These are phyloP conservation scores for Sphenopsis melanotis DNA, from an alignment of 2,797 vertebrate species.

Conservation along the genomic window DNA sequence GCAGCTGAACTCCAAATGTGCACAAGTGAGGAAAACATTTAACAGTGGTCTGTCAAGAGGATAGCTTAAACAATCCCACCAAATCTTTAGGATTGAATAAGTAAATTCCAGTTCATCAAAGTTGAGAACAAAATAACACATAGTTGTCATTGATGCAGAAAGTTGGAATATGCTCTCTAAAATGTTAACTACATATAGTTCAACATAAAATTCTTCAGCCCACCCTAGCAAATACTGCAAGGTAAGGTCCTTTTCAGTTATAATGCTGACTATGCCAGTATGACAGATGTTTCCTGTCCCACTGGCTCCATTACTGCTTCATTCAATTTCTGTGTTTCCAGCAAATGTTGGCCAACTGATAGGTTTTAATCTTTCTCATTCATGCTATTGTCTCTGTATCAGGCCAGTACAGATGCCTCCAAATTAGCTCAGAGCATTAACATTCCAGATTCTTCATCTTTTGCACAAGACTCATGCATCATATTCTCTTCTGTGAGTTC, in stretches of 20 bases:
- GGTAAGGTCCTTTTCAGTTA: background rate
- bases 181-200: background rate
- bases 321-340: background rate
- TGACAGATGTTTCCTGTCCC: conserved; percentile 1
- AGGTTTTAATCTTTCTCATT: background rate
- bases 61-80: background rate
- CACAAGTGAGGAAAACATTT: background rate
- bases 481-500: background rate
- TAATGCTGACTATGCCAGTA: background rate
- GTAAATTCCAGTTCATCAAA: background rate
- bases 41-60: background rate
- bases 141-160: background rate
- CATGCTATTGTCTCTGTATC: background rate
- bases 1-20: background rate
- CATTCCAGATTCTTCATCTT: background rate
- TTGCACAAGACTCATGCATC: background rate
- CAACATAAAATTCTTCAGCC: background rate
- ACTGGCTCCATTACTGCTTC: background rate
- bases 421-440: background rate
- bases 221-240: background rate
- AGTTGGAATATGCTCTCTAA: background rate
- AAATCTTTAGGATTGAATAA: background rate
- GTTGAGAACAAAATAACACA: background rate
- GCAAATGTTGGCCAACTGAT: background rate
- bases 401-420: background rate